Conservation (phyloP, 2,113 vertebrate genomes). For the Ageneiosus marmoratus region DNA sequence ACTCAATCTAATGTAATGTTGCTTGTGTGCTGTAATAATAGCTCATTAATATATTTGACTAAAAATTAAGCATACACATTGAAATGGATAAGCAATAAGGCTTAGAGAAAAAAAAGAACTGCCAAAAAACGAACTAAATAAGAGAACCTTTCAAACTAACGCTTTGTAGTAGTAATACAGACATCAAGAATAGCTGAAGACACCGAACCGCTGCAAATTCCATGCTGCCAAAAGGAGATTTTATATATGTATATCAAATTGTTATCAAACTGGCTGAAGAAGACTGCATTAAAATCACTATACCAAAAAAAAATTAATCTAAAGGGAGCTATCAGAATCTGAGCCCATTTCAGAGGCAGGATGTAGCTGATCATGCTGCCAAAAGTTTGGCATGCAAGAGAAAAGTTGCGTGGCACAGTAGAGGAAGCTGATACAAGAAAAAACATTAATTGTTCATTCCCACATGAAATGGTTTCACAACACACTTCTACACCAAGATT, state of each 20-base stretch:
- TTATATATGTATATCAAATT: background rate
- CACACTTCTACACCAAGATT: slow-evolving; percentile 62
- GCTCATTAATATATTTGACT: background rate
- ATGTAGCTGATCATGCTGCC: background rate
- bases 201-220: background rate
- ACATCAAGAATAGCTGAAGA: slow-evolving; percentile 20
- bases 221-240: slow-evolving; percentile 1
- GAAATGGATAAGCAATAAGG: slow-evolving; percentile 39
- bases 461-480: slow-evolving; percentile 62
- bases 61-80: slow-evolving; percentile 30
- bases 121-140: background rate
- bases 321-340: background rate
- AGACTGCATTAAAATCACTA: background rate
- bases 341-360: background rate
- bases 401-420: slow-evolving; percentile 11
- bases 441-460: slow-evolving; percentile 57
- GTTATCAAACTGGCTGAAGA: background rate
- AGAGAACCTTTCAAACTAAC: background rate
- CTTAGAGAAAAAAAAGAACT: slow-evolving; percentile 13
- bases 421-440: slow-evolving; percentile 39
- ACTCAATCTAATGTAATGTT: background rate
- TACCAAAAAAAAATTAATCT: background rate
- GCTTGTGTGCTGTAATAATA: background rate
- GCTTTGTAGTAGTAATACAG: background rate
- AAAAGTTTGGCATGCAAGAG: slow-evolving; percentile 1